Base-by-base conservation (phyloP, 2,888 invertebrate genomes). In the Mythimna impura region DNA sequence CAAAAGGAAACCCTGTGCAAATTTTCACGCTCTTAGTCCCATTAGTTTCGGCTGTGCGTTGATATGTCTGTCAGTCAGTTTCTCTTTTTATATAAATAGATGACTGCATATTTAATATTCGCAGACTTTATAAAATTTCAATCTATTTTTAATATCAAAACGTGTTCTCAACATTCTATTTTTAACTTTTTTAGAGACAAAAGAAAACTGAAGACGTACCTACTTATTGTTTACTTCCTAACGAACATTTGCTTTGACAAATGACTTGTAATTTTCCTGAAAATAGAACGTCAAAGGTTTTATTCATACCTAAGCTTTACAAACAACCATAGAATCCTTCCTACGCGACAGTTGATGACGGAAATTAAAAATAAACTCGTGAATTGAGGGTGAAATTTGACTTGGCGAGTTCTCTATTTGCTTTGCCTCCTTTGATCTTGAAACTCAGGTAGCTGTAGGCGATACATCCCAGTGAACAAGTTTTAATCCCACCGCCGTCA, bases 401-500 rank as follows among this genome's bases (percentile, higher is more conserved):
- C 74, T 82, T 86, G 47, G 76, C 69, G 67, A 83, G 71, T 81
- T 83, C 78, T 85, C 81, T 88, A 89, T 89, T 90, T 88, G 86
- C 78, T 75, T 86, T 86, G 54, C 64, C 58, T 78, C 76, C 87
- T 89, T 88, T 88, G 88, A 90, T 89, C 84, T 86, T 80, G 83
- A 83, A 81, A 81, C 84, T 80, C 86, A 88, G 87, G 87, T 87
- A 88, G 85, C 88, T 80, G 60, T 77, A 70, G 81, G 87, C 88
- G 88, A 90, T 91, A 91, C 89, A 90, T 88, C 86, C 54, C 73
- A 52, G 72, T 70, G 87, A 87, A 84, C 84, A 92, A 93, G 90
- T 92, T 93, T 91, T 93, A 93, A 94, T 93, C 93, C 92, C 77
- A 77, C 82, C 83, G 86, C 91, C 91, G 89, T 70, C 89, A 90